Conservation (phyloP, 2,888 invertebrate species). For the Troilus luridus region DNA sequence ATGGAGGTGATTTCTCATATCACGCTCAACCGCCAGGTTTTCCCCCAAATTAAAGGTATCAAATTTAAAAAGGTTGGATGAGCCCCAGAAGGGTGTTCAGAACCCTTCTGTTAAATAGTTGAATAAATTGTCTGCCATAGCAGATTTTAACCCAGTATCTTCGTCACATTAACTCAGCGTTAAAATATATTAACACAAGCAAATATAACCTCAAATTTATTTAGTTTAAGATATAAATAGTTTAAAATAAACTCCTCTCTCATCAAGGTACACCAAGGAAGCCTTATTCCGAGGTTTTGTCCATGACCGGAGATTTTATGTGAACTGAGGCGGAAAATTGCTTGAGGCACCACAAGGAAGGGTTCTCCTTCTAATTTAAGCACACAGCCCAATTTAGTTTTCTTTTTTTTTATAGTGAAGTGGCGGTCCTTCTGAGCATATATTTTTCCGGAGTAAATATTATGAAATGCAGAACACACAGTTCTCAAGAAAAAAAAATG, state of each 20-base stretch:
- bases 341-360: not conserved
- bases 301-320: constrained; percentile 4
- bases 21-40: too few species aligned
- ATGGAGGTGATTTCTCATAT: too few species aligned
- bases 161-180: too few species aligned
- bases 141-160: too few species aligned
- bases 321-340: constrained; percentile 17
- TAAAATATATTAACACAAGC: not conserved
- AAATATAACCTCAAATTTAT: not conserved
- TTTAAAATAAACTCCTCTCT: not conserved
- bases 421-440: not conserved
- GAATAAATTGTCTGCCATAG: too few species aligned
- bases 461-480: not conserved
- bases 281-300: not conserved
- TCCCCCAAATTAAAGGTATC: too few species aligned
- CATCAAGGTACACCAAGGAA: not conserved
- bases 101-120: too few species aligned
- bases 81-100: too few species aligned
- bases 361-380: constrained; percentile 1
- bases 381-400: constrained; percentile 18
- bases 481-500: too few species aligned
- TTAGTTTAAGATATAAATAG: not conserved
- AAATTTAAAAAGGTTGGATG: too few species aligned
- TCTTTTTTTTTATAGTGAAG: not conserved
- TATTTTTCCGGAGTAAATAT: not conserved